Evolutionary conservation across 37 sponge, comb jelly and placozoan genomes (phyloP), one percentile per base, ranked within the genome.

Genomic region (Mnemiopsis leidyi): DNA sequence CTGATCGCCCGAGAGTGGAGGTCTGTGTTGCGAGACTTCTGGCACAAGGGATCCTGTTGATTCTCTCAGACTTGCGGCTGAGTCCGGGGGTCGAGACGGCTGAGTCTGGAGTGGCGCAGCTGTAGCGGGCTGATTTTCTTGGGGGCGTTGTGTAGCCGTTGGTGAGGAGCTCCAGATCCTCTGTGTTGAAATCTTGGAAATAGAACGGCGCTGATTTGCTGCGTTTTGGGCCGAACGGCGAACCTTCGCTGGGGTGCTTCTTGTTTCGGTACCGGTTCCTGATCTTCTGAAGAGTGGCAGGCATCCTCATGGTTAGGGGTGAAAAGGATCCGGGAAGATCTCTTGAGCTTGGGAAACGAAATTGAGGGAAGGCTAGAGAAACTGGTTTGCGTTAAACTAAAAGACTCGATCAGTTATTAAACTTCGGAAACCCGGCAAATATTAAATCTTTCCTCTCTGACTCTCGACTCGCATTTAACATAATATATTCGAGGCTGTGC

Each of bases 181-280:
- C 61, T 13, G 61, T 48, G 61, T 48, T 36, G 33, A 16, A 31
- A 36, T 77, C 79, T 31, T 32, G 79, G 79, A 77, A 77, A 36
- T 77, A 77, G 79, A 77, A 77, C 20, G 79, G 79, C 0, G 79
- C 79, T 34, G 79, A 77, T 77, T 77, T 77, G 36, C 79, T 77
- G 7, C 79, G 79, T 34, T 77, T 77, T 0, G 79, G 36, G 0
- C 79, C 79, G 61, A 18, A 48, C 5, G 61, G 61, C 9, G 61
- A 48, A 18, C 61, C 61, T 48, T 48, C 61, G 61, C 61, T 48
- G 61, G 61, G 61, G 13, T 18, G 61, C 61, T 48, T 48, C 61
- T 48, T 48, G 61, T 48, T 48, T 48, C 61, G 61, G 61, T 13
- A 48, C 13, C 61, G 61, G 13, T 48, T 48, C 61, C 61, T 48